Conservation (phyloP, 1,140 invertebrate genomes). For the Microplitis demolitor region DNA sequence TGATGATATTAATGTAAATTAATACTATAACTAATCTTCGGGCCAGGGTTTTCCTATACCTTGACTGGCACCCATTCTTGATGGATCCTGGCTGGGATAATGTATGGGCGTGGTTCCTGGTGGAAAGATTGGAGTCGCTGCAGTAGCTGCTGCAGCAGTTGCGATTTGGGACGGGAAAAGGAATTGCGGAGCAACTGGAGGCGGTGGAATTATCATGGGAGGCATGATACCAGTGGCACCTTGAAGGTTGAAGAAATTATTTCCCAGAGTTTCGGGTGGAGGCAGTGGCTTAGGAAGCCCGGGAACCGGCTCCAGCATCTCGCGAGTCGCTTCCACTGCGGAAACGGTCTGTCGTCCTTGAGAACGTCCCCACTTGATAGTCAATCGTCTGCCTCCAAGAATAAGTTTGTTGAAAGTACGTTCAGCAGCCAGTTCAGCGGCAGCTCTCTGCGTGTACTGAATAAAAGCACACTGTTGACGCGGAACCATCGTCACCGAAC, state of each 20-base stretch:
- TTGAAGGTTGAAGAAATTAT: slow-evolving; percentile 68
- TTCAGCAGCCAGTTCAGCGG: slow-evolving; percentile 93
- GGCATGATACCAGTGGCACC: slow-evolving; percentile 64
- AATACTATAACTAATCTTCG: slow-evolving; percentile 45
- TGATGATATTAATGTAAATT: background rate
- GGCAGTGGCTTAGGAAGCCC: slow-evolving; percentile 82
- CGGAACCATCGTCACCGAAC: slow-evolving; percentile 87
- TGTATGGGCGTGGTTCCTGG: slow-evolving; percentile 71
- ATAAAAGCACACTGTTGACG: slow-evolving; percentile 98
- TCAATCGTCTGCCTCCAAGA: slow-evolving; percentile 82
- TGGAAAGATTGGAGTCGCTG: slow-evolving; percentile 59
- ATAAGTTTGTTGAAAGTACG: slow-evolving; percentile 96
- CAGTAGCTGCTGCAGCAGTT: slow-evolving; percentile 48
- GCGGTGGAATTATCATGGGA: slow-evolving; percentile 64
- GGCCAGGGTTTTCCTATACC: slow-evolving; percentile 60
- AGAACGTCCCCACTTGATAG: slow-evolving; percentile 96
- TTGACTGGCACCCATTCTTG: slow-evolving; percentile 78
- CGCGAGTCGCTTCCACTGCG: slow-evolving; percentile 57
- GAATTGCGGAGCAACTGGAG: slow-evolving; percentile 58
- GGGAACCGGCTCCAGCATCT: slow-evolving; percentile 82
- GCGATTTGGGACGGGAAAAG: slow-evolving; percentile 63
- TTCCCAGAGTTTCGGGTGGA: slow-evolving; percentile 68
- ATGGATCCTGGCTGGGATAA: slow-evolving; percentile 95
- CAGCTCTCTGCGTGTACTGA: slow-evolving; percentile 87
- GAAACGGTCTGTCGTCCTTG: slow-evolving; percentile 70